Evolutionary conservation across 1,140 invertebrate species (phyloP), one percentile per base, ranked within the genome.

Genomic region (Drosophila pallidifrons): DNA sequence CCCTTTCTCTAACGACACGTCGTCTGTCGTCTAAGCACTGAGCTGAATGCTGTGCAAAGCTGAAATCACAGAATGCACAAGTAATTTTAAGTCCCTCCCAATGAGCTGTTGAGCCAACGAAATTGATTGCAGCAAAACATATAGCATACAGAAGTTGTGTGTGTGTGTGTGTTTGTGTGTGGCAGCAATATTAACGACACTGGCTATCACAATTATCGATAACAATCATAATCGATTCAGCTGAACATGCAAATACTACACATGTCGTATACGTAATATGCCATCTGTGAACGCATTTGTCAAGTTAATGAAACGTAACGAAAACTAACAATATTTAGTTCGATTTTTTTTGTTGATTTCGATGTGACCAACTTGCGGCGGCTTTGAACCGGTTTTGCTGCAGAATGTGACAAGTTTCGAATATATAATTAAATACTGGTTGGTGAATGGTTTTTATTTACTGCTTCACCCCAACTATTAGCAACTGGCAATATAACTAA

Each of bases 21-120:
- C 49, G 41, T 47, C 51, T 61, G 16, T 13, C 32, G 38, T 41
- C 65, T 74, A 74, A 69, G 59, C 73, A 64, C 11, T n/a, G 25
- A 32, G 6, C 20, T 3, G 10, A 51, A 10, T 52, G 1, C 51
- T 52, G 51, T 15, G 13, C 61, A 35, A 25, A 61, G 51, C 58
- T 59, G 52, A 66, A 61, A 51, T 59, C 55, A 55, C 60, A 60
- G 60, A 28, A 67, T 59, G 16, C 63, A 63, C 58, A 70, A 61
- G 25, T 63, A 64, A 38, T 71, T 47, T 25, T 8, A 55, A 32
- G 6, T 8, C 2, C 20, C 13, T 8, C 1, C 10, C 57, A 59
- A 59, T 59, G 57, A 45, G 25, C 57, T 59, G 57, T 57, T 57
- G 54, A 57, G 61, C 49, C 49, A 46, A 43, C 45, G 32, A 43